Evolutionary conservation across 2,113 vertebrate species (phyloP).

Genomic region (Rostratula benghalensis): DNA sequence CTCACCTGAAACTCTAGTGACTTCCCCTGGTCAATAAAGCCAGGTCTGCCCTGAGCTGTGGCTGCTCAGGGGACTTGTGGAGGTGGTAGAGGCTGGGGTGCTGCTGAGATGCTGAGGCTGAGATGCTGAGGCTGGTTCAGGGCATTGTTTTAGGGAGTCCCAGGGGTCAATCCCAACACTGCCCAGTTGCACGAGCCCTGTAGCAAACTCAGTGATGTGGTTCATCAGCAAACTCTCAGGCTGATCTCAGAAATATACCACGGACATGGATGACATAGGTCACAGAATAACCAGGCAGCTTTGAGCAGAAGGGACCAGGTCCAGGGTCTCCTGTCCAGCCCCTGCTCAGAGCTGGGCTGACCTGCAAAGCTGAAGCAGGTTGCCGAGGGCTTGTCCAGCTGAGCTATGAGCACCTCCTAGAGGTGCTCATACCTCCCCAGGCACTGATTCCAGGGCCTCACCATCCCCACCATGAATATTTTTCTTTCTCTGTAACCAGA

Average conservation of each 20-base stretch:
- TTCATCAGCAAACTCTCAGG: background rate
- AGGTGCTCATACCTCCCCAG: background rate
- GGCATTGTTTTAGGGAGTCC: background rate
- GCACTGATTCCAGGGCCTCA: background rate
- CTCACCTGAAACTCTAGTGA: background rate
- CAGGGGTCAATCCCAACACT: background rate
- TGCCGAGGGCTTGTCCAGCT: background rate
- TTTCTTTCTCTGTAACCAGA: background rate
- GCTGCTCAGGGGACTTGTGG: background rate
- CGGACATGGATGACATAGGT: fast-evolving
- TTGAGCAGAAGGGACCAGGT: background rate
- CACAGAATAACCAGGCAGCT: background rate
- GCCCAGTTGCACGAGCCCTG: background rate
- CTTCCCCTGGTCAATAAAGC: background rate
- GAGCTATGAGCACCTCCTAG: background rate
- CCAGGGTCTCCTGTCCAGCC: background rate
- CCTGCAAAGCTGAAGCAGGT: background rate
- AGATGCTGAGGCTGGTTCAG: background rate
- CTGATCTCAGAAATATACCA: background rate
- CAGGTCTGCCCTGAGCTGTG: fast-evolving
- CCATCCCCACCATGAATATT: background rate
- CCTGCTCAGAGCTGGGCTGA: background rate
- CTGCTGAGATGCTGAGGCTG: background rate
- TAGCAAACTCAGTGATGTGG: background rate
- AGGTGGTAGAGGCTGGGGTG: background rate